phyloP scores from a whole-genome alignment of 2,797 vertebrate genomes.

The Danio tinwini region DNA sequence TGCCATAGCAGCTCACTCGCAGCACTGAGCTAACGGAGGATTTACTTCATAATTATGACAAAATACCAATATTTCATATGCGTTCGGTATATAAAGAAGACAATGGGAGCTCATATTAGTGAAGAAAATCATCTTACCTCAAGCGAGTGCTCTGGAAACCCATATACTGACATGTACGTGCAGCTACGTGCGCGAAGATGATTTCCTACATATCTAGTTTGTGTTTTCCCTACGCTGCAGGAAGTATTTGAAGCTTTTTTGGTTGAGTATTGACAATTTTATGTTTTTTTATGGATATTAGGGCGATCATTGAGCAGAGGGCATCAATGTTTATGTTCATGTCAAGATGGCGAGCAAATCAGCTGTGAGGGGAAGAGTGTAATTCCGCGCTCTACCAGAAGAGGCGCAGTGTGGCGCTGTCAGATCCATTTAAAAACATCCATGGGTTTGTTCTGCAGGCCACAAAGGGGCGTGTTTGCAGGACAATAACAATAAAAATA shows the following conservation, averaged over 20 bases:
- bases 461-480: too few relatives aligned
- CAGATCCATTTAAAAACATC: background rate
- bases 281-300: background rate
- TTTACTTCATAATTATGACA: background rate
- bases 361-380: conserved; percentile 52
- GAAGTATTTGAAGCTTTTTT: background rate
- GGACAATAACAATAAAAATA: too few relatives aligned
- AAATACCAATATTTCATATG: background rate
- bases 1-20: conserved; percentile 56
- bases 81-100: background rate
- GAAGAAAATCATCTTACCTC: conserved; percentile 20
- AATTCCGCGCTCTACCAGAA: background rate
- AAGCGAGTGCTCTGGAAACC: conserved; percentile 12
- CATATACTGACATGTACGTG: conserved; percentile 13
- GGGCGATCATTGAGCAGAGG: conserved; percentile 7
- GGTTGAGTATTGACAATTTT: background rate
- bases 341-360: conserved; percentile 66
- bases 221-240: background rate
- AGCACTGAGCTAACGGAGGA: background rate
- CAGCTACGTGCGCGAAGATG: conserved; percentile 21
- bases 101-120: background rate
- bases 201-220: conserved; percentile 15
- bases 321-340: conserved; percentile 62
- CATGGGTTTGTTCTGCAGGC: too few relatives aligned
- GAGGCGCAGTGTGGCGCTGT: conserved; percentile 23